Conservation (phyloP, 2,797 vertebrate species). For the Antrozous pallidus region DNA sequence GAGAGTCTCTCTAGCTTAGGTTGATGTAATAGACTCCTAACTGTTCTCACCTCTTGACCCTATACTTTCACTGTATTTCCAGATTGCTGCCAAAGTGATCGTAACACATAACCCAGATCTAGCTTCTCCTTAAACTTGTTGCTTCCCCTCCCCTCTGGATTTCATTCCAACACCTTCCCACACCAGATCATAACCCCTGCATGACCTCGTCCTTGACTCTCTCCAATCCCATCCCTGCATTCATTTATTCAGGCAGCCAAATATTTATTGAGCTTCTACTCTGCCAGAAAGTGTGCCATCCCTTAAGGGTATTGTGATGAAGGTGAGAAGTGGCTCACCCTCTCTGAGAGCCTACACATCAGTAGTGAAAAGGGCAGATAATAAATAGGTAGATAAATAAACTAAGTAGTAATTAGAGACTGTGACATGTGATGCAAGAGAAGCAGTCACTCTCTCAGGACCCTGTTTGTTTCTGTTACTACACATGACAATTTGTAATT, state of each 20-base stretch:
- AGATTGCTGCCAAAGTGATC: slow-evolving; percentile 8
- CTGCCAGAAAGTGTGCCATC: not conserved
- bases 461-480: not conserved
- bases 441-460: not conserved
- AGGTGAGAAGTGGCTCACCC: not conserved
- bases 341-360: not conserved
- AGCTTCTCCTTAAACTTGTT: slow-evolving; percentile 36
- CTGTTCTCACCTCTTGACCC: not conserved
- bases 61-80: not conserved
- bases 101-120: not conserved
- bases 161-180: slow-evolving; percentile 20
- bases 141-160: not conserved
- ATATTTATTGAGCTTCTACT: slow-evolving; percentile 34
- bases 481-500: slow-evolving; percentile 21
- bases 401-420: slow-evolving; percentile 19
- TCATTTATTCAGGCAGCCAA: slow-evolving; percentile 37
- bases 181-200: slow-evolving; percentile 7
- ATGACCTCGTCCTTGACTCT: not conserved
- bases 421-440: not conserved
- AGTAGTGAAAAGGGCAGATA: slow-evolving; percentile 19
- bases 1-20: not conserved
- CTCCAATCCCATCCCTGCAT: not conserved
- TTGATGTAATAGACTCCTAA: not conserved
- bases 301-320: not conserved
- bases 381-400: not conserved